phyloP scores from a whole-genome alignment of 2,888 invertebrate species.

The Megastigmus dorsalis region DNA sequence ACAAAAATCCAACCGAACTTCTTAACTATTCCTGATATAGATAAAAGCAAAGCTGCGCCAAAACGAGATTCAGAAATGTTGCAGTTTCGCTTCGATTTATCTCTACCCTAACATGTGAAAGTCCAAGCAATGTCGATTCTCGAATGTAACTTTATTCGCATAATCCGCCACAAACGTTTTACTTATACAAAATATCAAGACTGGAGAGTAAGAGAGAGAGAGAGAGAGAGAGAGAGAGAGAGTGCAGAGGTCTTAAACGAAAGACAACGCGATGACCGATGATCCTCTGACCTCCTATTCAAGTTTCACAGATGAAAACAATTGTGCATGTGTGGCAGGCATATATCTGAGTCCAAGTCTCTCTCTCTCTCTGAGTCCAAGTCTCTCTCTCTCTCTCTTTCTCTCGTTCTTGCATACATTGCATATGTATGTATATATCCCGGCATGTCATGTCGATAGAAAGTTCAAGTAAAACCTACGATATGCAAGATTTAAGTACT shows the following conservation, averaged over 20 bases:
- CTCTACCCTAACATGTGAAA: no score
- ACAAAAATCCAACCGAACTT: no score
- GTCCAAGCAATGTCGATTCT: no score
- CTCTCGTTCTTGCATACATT: background rate
- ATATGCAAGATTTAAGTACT: conserved; percentile 14
- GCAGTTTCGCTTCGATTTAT: no score
- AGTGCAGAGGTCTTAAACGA: conserved; percentile 30
- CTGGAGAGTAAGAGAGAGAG: no score
- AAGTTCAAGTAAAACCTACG: conserved; percentile 2
- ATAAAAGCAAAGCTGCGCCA: no score
- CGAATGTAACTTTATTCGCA: conserved; percentile 30
- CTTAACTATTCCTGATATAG: no score
- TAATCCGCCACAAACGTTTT: conserved; percentile 15
- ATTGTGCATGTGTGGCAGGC: no score
- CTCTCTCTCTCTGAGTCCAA: background rate
- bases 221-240: no score
- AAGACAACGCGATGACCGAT: conserved; percentile 46
- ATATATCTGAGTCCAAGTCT: no score
- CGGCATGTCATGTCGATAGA: background rate
- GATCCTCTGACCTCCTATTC: conserved; percentile 42
- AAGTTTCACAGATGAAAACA: conserved; percentile 34
- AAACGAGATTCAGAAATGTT: no score
- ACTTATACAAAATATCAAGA: conserved; percentile 10
- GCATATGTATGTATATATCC: background rate
- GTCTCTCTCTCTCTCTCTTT: background rate